Evolutionary conservation across 2,888 invertebrate species (phyloP).

Genomic region (Cryptocheilus praepositus): DNA sequence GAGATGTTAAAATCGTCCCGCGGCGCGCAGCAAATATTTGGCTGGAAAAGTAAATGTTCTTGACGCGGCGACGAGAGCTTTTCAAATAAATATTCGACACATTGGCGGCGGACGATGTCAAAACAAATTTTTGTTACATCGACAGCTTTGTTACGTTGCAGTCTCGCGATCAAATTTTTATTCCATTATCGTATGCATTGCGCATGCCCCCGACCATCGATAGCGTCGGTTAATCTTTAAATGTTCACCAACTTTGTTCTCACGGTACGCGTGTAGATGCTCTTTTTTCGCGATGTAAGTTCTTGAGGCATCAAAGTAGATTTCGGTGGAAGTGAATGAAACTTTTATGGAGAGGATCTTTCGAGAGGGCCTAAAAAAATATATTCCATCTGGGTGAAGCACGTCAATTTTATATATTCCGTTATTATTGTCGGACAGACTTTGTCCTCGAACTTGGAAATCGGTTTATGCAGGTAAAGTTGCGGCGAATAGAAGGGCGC

Average conservation of each 20-base stretch:
- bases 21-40: constrained; percentile 54
- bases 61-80: constrained; percentile 48
- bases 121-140: not conserved
- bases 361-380: not conserved
- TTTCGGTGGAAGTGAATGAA: not conserved
- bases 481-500: constrained; percentile 47
- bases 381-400: not conserved
- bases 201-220: too few relatives aligned
- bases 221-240: too few relatives aligned
- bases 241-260: too few relatives aligned
- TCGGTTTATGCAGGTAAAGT: constrained; percentile 55
- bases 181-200: not conserved
- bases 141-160: too few relatives aligned
- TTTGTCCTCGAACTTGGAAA: constrained; percentile 47
- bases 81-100: constrained; percentile 47
- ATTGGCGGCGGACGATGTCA: not conserved
- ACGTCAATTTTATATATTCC: constrained; percentile 18
- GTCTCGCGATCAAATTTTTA: not conserved
- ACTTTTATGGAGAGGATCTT: not conserved
- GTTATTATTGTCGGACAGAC: constrained; percentile 26
- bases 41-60: constrained; percentile 49
- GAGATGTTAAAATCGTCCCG: constrained; percentile 57
- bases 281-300: not conserved
- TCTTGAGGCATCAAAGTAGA: not conserved
- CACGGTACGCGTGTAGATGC: too few relatives aligned